Evolutionary conservation across 2,797 vertebrate species (phyloP).

Genomic region (Siniperca scherzeri): DNA sequence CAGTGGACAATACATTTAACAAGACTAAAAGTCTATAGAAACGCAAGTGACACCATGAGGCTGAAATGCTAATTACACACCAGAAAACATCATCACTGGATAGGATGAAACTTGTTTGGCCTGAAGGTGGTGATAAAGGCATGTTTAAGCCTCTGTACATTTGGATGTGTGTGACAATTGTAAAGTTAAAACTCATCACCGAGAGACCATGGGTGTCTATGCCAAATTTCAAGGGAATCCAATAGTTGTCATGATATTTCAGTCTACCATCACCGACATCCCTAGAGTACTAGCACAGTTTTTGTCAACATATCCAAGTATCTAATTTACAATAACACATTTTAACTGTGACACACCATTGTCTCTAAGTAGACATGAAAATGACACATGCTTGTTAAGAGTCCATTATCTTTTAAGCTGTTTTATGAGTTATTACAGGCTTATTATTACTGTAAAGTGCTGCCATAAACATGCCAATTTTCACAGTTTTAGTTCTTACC

Average conservation of each 20-base stretch:
- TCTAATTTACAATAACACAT: neutral
- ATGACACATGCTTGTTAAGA: neutral
- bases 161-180: neutral
- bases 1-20: neutral
- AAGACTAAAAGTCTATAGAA: neutral
- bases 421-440: neutral
- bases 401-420: neutral
- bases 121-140: neutral
- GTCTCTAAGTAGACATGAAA: neutral
- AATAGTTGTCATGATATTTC: neutral
- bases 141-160: neutral
- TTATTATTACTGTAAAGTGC: neutral
- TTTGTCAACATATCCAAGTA: neutral
- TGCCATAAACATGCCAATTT: neutral
- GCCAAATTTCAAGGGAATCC: neutral
- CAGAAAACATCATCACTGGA: neutral
- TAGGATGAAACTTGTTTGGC: neutral
- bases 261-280: neutral
- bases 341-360: neutral
- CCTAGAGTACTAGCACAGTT: neutral
- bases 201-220: neutral
- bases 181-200: neutral
- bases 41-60: neutral
- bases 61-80: neutral
- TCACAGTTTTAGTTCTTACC: constrained; percentile 55